Base-by-base conservation (phyloP, 2,113 vertebrate genomes). In the Astur gentilis region DNA sequence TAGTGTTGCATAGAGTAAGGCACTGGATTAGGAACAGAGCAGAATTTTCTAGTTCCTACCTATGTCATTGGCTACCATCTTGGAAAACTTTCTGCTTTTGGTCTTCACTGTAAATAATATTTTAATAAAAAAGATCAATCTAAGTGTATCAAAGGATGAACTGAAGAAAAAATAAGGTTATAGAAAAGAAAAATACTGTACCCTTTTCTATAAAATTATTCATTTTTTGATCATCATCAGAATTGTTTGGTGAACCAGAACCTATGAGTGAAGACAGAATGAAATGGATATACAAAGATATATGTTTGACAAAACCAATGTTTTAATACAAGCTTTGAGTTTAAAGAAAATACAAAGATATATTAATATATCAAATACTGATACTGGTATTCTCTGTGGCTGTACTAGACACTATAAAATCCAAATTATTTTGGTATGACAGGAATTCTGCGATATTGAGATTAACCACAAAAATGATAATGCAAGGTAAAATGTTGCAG, bases 41-140 rank as follows among this genome's bases (percentile, higher is more conserved):
- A 98, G 89, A 98, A 96, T 98, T 97, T 97, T 98, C 97, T 98
- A 97, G 93, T 97, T 98, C 98, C 98, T 99, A 99, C 98, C 98
- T 98, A 99, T 98, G 97, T 99, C 98, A 98, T 92, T 98, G 97
- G 98, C 97, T 98, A 99, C 98, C 98, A 98, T 99, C 99, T 99
- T 99, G 99, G 99, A 99, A 99, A 99, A 98, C 95, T 98, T 99
- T 98, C 99, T 99, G 99, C 99, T 99, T 99, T 99, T 99, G 97
- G 95, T 98, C 98, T 99, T 99, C 99, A 99, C 99, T 99, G 98
- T 95, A 99, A 99, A 99, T 97, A 98, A 98, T 92, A 98, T 98
- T 98, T 98, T 97, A 95, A 98, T 96, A 98, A 95, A 97, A 97
- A 96, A 98, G 60, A 98, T 98, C 98, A 98, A 98, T 98, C 98